A percentile compares a stretch with the other conserved stretches of the same genome.
phyloP scores from a whole-genome alignment of 2,113 vertebrate species.

The Saiga tatarica region DNA sequence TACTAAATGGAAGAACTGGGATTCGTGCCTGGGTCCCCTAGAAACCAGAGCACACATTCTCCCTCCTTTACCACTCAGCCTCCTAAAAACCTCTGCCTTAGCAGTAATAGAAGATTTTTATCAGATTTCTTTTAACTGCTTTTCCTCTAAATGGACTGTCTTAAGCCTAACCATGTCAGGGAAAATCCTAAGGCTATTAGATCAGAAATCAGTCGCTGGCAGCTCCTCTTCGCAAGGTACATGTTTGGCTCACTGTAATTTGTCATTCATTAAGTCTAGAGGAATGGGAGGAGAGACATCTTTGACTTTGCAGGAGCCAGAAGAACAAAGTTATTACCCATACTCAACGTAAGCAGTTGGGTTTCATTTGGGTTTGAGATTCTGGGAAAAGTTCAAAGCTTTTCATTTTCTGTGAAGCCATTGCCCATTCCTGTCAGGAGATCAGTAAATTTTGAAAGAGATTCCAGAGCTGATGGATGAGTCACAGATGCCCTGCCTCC shows the following conservation, averaged over 20 bases:
- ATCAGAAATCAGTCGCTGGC: slow-evolving; percentile 34
- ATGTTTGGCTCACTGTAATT: slow-evolving; percentile 43
- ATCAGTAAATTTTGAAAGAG: slow-evolving; percentile 55
- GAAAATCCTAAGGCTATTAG: slow-evolving; percentile 50
- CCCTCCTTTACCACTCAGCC: background rate
- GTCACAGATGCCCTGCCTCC: slow-evolving; percentile 47
- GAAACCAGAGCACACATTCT: background rate
- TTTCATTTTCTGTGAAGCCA: slow-evolving; percentile 56
- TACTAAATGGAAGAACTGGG: background rate
- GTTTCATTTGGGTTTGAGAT: slow-evolving; percentile 1
- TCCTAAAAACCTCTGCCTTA: slow-evolving; percentile 41
- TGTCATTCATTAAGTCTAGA: slow-evolving; percentile 37
- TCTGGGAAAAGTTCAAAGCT: slow-evolving; percentile 56
- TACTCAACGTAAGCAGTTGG: background rate
- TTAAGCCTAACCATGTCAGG: slow-evolving; percentile 50
- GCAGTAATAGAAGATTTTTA: slow-evolving; percentile 65
- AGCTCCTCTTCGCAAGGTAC: background rate
- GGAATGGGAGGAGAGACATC: background rate
- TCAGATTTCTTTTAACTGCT: slow-evolving; percentile 56
- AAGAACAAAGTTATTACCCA: slow-evolving; percentile 41
- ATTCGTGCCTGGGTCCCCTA: background rate
- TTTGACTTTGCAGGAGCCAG: slow-evolving; percentile 45
- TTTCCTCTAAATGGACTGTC: slow-evolving; percentile 57
- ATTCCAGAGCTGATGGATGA: slow-evolving; percentile 60
- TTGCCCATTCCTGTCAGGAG: slow-evolving; percentile 58